Percentiles rank a stretch among this genome's conserved stretches.
These are phyloP conservation scores for Trichosurus vulpecula DNA, from an alignment of 2,797 vertebrate species.

Conservation along the genomic window DNA sequence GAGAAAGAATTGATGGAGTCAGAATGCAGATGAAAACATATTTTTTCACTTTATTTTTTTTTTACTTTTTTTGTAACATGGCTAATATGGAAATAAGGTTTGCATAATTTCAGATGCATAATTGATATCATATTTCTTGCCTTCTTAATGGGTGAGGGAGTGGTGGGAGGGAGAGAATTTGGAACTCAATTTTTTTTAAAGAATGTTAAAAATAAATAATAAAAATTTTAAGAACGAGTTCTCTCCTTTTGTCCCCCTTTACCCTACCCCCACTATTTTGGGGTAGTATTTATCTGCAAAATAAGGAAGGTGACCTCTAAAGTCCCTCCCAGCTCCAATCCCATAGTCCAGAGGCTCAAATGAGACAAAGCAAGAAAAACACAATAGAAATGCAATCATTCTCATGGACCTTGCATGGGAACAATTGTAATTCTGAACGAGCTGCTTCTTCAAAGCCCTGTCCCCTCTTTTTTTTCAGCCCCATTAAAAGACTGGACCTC, in stretches of 20 bases:
- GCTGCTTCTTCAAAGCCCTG: background rate
- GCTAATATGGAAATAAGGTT: background rate
- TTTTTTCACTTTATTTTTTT: background rate
- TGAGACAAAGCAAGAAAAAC: background rate
- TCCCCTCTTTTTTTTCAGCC: conserved; percentile 17
- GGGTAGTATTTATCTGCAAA: background rate
- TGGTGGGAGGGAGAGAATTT: background rate
- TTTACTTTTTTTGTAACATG: background rate
- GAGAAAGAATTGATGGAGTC: background rate
- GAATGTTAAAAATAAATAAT: background rate
- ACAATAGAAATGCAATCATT: background rate
- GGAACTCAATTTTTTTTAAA: too few species aligned
- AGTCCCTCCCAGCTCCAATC: background rate
- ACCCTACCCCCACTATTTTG: background rate
- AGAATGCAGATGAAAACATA: background rate
- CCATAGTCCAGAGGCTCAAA: background rate
- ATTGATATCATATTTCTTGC: background rate
- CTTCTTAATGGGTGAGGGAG: background rate
- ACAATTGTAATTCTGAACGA: background rate
- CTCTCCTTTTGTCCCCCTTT: background rate
- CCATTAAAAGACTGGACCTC: conserved; percentile 15
- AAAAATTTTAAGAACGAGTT: background rate
- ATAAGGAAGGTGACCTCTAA: background rate
- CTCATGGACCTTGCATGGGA: background rate
- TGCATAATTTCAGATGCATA: background rate